Conservation (phyloP, 2,113 vertebrate species). For the Corapipo altera region DNA sequence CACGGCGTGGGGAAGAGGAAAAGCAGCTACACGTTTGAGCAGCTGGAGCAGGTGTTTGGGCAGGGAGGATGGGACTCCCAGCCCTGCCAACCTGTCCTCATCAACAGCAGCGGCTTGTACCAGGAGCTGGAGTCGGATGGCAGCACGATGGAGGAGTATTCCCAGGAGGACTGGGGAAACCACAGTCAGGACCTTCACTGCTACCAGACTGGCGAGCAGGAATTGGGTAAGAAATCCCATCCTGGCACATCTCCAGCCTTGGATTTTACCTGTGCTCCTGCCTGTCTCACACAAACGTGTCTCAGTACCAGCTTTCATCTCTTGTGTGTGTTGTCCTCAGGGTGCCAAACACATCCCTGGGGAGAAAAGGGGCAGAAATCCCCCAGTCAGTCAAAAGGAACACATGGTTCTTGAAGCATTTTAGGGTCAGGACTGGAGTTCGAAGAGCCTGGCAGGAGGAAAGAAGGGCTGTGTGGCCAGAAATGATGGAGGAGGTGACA, state of each 20-base stretch:
- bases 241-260: not conserved
- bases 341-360: accelerated
- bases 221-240: constrained; percentile 82
- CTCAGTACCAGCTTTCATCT: not conserved
- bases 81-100: constrained; percentile 95
- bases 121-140: constrained; percentile 97
- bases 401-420: not conserved
- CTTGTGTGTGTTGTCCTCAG: accelerated
- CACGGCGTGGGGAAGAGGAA: constrained; percentile 97
- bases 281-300: accelerated
- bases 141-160: constrained; percentile 96
- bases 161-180: constrained; percentile 97
- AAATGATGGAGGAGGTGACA: accelerated
- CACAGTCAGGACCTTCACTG: constrained; percentile 91
- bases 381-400: not conserved
- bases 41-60: constrained; percentile 98
- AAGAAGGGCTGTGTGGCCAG: not conserved
- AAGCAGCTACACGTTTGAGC: constrained; percentile 98
- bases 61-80: constrained; percentile 98
- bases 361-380: not conserved
- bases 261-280: accelerated
- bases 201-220: constrained; percentile 91
- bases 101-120: constrained; percentile 98
- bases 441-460: not conserved
- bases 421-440: not conserved